phyloP scores from a whole-genome alignment of 1,140 invertebrate species.

The Scaptomyza montana region DNA sequence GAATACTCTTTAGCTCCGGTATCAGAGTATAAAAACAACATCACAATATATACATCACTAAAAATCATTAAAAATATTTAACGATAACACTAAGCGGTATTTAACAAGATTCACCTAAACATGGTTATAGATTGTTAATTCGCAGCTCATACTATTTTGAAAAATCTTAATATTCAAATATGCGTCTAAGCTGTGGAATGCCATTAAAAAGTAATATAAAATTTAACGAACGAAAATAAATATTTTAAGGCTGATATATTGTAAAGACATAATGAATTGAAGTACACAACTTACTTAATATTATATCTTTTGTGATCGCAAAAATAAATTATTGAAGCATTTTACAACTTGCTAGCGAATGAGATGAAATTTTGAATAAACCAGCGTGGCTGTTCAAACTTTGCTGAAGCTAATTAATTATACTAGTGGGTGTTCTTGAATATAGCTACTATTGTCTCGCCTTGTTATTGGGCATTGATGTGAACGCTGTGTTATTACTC shows the following conservation, averaged over 20 bases:
- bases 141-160: not conserved
- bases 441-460: constrained; percentile 54
- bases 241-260: too few species aligned
- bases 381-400: constrained; percentile 26
- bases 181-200: not conserved
- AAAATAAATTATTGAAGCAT: not conserved
- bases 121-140: not conserved
- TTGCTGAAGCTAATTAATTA: constrained; percentile 64
- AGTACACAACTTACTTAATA: not conserved
- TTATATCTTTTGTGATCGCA: not conserved
- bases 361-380: constrained; percentile 59
- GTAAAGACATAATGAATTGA: too few species aligned
- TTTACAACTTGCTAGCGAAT: constrained; percentile 7
- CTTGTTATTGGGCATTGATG: constrained; percentile 65
- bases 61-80: not conserved
- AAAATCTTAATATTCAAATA: constrained; percentile 1
- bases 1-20: too few species aligned
- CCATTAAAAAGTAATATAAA: constrained; percentile 1
- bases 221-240: not conserved
- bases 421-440: constrained; percentile 78
- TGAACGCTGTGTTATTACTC: constrained; percentile 68
- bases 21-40: not conserved
- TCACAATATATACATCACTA: not conserved
- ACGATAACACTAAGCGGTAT: not conserved
- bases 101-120: not conserved